phyloP scores from a whole-genome alignment of 2,888 invertebrate genomes.

The Tetragnatha montana region DNA sequence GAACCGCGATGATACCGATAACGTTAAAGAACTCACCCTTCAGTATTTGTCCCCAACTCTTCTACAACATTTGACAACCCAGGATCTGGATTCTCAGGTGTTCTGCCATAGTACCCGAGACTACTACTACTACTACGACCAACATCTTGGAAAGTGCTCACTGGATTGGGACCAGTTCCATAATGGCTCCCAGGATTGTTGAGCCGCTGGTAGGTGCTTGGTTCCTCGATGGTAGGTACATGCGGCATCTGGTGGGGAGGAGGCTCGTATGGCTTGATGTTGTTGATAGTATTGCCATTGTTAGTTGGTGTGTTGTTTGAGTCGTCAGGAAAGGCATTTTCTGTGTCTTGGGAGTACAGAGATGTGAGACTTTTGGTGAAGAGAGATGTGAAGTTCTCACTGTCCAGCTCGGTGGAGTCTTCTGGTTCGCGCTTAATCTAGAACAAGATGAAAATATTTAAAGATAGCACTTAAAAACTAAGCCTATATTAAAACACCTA shows the following conservation, averaged over 20 bases:
- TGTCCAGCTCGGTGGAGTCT: conserved; percentile 38
- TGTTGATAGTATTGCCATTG: too few relatives aligned
- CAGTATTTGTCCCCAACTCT: conserved; percentile 34
- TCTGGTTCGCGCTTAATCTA: conserved; percentile 46
- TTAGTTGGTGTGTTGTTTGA: too few relatives aligned
- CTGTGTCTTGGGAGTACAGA: conserved; percentile 57
- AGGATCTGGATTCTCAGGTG: conserved; percentile 3
- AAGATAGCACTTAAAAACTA: too few relatives aligned
- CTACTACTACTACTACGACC: conserved; percentile 23
- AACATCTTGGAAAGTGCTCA: conserved; percentile 12
- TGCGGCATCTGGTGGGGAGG: conserved; percentile 11
- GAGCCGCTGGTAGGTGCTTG: conserved; percentile 22
- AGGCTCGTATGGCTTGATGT: conserved; percentile 14
- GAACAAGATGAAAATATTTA: too few relatives aligned
- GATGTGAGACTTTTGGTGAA: conserved; percentile 66
- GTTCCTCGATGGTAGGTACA: conserved; percentile 15
- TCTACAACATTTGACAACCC: conserved; percentile 20
- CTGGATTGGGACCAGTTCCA: not conserved
- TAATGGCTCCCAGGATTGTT: conserved; percentile 12
- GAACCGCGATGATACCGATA: too few relatives aligned
- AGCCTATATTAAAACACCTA: too few relatives aligned
- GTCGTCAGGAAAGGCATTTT: conserved; percentile 43
- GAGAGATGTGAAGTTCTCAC: conserved; percentile 60
- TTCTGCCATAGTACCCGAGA: conserved; percentile 46
- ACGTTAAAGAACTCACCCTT: conserved; percentile 50